Conservation (phyloP, 2,797 vertebrate genomes). For the Helicolenus hilgendorfi region DNA sequence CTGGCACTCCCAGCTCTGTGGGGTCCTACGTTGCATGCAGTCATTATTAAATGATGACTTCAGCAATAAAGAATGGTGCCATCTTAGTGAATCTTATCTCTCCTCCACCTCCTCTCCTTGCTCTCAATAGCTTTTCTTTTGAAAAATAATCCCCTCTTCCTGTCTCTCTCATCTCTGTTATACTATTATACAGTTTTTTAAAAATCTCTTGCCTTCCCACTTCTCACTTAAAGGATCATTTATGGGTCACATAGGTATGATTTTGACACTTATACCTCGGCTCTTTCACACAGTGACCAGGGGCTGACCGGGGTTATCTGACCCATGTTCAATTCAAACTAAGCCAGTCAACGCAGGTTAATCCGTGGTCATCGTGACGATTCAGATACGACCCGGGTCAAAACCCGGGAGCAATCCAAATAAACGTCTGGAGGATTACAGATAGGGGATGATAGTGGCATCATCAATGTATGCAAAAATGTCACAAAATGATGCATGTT, state of each 20-base stretch:
- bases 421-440: too few relatives aligned
- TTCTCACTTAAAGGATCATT: not conserved
- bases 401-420: too few relatives aligned
- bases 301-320: fast-evolving
- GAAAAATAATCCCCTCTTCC: not conserved
- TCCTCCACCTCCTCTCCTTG: not conserved
- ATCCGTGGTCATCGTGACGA: too few relatives aligned
- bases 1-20: not conserved
- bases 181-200: not conserved
- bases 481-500: too few relatives aligned
- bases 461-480: too few relatives aligned
- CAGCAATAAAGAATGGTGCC: constrained; percentile 22
- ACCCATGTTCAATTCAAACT: too few relatives aligned
- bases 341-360: too few relatives aligned
- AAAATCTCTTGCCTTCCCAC: not conserved
- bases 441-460: too few relatives aligned
- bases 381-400: too few relatives aligned
- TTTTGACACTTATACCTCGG: not conserved
- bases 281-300: too few relatives aligned
- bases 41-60: constrained; percentile 64
- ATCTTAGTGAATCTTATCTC: not conserved
- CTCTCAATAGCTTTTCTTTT: not conserved
- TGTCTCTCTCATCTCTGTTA: not conserved
- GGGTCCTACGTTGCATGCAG: constrained; percentile 19
- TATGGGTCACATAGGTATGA: not conserved